phyloP scores from a whole-genome alignment of 2,888 invertebrate genomes.

The Globia sparganii region DNA sequence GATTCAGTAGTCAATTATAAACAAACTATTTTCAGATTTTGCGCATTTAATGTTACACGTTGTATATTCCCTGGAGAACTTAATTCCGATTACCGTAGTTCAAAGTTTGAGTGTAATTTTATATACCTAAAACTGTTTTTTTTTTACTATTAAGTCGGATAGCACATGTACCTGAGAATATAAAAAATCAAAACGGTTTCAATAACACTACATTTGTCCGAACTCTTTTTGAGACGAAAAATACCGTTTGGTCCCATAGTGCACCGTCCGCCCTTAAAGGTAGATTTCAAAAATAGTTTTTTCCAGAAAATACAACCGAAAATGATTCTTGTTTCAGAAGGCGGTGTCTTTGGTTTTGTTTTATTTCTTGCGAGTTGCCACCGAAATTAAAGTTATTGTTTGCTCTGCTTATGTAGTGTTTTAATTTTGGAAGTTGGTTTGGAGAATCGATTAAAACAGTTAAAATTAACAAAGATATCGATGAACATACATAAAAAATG shows the following conservation, averaged over 20 bases:
- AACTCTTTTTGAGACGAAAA: not conserved
- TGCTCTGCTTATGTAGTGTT: not conserved
- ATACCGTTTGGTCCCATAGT: not conserved
- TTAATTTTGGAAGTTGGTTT: not conserved
- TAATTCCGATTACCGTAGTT: no score
- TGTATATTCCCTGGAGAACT: no score
- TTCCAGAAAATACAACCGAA: not conserved
- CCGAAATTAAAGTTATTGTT: not conserved
- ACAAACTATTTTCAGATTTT: no score
- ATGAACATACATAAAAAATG: not conserved
- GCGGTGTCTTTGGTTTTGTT: not conserved
- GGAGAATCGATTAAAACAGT: not conserved
- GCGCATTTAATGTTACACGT: no score
- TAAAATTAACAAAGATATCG: not conserved
- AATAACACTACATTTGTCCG: not conserved
- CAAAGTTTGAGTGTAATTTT: no score
- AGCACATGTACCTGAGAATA: not conserved
- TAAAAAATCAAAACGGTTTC: not conserved
- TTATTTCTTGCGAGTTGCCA: not conserved
- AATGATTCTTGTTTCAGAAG: not conserved
- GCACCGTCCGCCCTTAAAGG: no score
- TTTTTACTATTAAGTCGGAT: no score
- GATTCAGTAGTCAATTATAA: no score
- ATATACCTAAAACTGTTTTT: not conserved
- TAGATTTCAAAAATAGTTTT: no score